A percentile compares a stretch with the other conserved stretches of the same genome.
Conservation (phyloP, 2,797 vertebrate genomes). For the Ctenochaetus hawaiiensis region DNA sequence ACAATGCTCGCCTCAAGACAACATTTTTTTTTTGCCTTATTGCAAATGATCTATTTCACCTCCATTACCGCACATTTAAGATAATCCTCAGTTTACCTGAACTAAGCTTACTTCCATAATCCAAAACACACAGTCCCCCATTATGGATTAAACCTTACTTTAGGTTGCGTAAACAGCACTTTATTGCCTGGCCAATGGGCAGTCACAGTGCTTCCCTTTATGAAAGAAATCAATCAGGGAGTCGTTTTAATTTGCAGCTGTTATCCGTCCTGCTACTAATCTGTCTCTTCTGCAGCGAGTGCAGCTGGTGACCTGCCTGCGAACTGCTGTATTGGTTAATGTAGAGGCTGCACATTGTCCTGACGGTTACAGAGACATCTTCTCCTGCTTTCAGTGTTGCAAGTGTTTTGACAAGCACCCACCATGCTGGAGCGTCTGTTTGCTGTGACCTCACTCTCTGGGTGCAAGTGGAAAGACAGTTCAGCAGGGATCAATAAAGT, state of each 20-base stretch:
- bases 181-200: conserved; percentile 34
- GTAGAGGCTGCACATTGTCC: conserved; percentile 10
- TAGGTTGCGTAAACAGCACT: conserved; percentile 43
- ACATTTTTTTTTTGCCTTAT: background rate
- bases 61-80: conserved; percentile 15
- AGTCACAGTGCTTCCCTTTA: conserved; percentile 36
- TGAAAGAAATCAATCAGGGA: conserved; percentile 69
- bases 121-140: background rate
- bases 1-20: background rate
- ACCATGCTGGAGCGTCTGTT: background rate
- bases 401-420: conserved; percentile 5
- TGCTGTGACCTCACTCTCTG: conserved; percentile 7
- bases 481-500: conserved; percentile 10
- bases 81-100: conserved; percentile 3
- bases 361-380: background rate
- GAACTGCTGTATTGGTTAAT: conserved; percentile 19
- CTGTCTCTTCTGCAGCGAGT: conserved; percentile 40
- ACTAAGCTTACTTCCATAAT: conserved; percentile 19
- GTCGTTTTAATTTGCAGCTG: conserved; percentile 68
- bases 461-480: conserved; percentile 13
- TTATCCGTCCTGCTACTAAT: conserved; percentile 68
- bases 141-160: conserved; percentile 21
- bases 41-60: conserved; percentile 17
- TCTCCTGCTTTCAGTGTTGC: background rate
- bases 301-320: conserved; percentile 58